These are phyloP conservation scores for Sus cebifrons DNA, from an alignment of 2,797 vertebrate genomes.

Conservation along the genomic window DNA sequence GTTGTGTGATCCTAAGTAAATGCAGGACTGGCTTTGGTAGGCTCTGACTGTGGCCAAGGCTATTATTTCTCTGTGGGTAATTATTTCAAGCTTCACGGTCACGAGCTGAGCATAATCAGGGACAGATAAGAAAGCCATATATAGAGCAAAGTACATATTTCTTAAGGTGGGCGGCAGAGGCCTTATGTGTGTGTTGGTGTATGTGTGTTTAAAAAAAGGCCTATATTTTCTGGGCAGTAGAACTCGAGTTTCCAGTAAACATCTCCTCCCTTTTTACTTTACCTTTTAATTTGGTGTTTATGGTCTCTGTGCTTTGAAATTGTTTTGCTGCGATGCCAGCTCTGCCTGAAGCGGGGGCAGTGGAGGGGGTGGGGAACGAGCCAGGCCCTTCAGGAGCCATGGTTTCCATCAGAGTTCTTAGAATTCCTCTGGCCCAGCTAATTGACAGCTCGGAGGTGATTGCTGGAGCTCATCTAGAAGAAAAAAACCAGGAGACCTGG, in stretches of 20 bases:
- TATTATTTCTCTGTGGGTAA: slow-evolving; percentile 59
- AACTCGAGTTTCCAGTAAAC: slow-evolving; percentile 80
- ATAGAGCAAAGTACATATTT: slow-evolving; percentile 70
- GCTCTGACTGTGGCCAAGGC: slow-evolving; percentile 37
- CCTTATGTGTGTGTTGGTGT: slow-evolving; percentile 16
- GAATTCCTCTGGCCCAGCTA: slow-evolving; percentile 71
- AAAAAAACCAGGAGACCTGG: slow-evolving; percentile 18
- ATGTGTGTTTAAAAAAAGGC: slow-evolving; percentile 76
- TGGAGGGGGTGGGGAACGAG: background rate
- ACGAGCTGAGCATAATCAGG: slow-evolving; percentile 46
- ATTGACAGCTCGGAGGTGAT: slow-evolving; percentile 74
- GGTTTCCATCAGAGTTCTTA: slow-evolving; percentile 70
- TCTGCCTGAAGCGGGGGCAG: background rate
- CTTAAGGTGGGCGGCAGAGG: slow-evolving; percentile 56
- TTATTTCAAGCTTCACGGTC: slow-evolving; percentile 65
- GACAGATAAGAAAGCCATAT: slow-evolving; percentile 77
- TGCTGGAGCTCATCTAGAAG: slow-evolving; percentile 26
- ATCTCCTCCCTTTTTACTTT: slow-evolving; percentile 75
- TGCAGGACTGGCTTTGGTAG: background rate
- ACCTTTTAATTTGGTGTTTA: slow-evolving; percentile 81
- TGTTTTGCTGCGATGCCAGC: slow-evolving; percentile 31
- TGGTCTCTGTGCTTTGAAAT: slow-evolving; percentile 73
- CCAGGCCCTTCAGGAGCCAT: slow-evolving; percentile 66
- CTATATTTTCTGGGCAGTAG: slow-evolving; percentile 80
- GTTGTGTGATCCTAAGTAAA: background rate